phyloP scores from a whole-genome alignment of 2,888 invertebrate genomes.

The Vesta saturnalis region DNA sequence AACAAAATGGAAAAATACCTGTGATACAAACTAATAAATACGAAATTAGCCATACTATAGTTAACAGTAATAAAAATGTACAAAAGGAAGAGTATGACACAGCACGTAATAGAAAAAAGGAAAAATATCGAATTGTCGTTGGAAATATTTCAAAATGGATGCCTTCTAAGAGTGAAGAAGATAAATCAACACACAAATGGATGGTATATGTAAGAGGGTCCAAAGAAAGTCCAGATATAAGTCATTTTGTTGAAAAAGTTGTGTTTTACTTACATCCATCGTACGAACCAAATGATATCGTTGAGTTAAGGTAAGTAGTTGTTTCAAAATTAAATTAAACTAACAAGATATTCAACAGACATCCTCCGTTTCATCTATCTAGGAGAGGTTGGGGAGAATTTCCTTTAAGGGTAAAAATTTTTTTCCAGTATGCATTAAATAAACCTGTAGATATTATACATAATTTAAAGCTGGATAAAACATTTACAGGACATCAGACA shows the following conservation, averaged over 20 bases:
- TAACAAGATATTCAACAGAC: too few relatives aligned
- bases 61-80: not conserved
- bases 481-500: slow-evolving; percentile 85
- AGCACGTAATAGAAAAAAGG: slow-evolving; percentile 54
- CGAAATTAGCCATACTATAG: slow-evolving; percentile 4
- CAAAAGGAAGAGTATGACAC: slow-evolving; percentile 34
- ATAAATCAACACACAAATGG: slow-evolving; percentile 88
- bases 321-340: not conserved
- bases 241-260: slow-evolving; percentile 76
- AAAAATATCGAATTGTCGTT: slow-evolving; percentile 60
- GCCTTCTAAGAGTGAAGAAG: slow-evolving; percentile 72
- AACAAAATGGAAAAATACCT: slow-evolving; percentile 13
- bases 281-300: slow-evolving; percentile 86
- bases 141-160: slow-evolving; percentile 89
- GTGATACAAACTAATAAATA: slow-evolving; percentile 12
- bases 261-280: slow-evolving; percentile 85
- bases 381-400: slow-evolving; percentile 95
- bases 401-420: slow-evolving; percentile 81
- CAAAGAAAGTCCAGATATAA: slow-evolving; percentile 68
- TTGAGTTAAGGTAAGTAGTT: slow-evolving; percentile 72
- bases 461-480: slow-evolving; percentile 81
- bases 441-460: slow-evolving; percentile 84
- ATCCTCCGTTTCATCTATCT: slow-evolving; percentile 84
- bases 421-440: slow-evolving; percentile 78
- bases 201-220: slow-evolving; percentile 85